These are phyloP conservation scores for Numida meleagris DNA, from an alignment of 2,113 vertebrate genomes.

Conservation along the genomic window DNA sequence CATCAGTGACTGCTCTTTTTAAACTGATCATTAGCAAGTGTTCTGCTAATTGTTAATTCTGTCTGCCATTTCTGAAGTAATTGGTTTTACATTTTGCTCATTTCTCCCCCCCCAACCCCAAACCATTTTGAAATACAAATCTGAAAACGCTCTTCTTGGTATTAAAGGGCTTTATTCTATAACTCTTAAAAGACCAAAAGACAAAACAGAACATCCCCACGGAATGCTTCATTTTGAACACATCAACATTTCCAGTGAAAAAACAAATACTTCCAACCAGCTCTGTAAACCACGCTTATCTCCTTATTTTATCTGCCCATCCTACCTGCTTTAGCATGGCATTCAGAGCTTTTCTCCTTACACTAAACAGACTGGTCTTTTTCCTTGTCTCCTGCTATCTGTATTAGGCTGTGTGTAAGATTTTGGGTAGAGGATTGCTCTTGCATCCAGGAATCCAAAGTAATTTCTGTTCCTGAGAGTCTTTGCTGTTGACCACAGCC, in stretches of 20 bases:
- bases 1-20: conserved; percentile 33
- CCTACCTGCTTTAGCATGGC: not conserved
- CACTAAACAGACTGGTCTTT: not conserved
- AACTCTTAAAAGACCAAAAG: not conserved
- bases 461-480: not conserved
- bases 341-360: not conserved
- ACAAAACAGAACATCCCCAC: not conserved
- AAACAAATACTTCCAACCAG: conserved; percentile 15
- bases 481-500: not conserved
- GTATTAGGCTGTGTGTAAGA: not conserved
- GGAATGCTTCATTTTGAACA: conserved; percentile 55
- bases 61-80: not conserved
- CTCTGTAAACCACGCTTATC: not conserved
- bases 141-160: not conserved
- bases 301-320: not conserved
- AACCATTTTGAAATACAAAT: not conserved
- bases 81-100: not conserved
- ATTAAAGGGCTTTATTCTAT: conserved; percentile 3
- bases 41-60: conserved; percentile 44
- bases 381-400: not conserved
- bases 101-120: not conserved
- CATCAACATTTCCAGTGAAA: conserved; percentile 35
- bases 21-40: not conserved
- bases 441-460: not conserved
- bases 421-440: rapidly evolving